Evolutionary conservation across 1,140 invertebrate species (phyloP), one percentile per base, ranked within the genome.

Genomic region (Calosoma granatense): DNA sequence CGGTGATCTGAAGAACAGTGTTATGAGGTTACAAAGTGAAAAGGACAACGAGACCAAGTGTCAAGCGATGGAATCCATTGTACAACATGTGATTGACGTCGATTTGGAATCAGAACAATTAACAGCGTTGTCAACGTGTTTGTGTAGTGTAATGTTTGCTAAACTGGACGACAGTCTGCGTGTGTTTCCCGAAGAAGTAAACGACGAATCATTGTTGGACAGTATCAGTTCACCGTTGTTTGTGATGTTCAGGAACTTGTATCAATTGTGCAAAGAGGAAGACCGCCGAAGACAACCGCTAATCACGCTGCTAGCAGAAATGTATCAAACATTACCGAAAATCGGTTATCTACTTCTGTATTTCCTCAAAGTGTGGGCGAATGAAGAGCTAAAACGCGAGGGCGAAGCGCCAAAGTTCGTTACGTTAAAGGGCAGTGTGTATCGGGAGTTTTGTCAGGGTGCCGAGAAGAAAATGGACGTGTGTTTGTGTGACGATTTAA

Each of bases 341-440:
- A 79, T 92, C 55, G 92, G 92, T 54, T 95, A 92, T 70, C 78
- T 90, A 60, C 74, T 97, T 47, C 73, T 97, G 19, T 96, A 92
- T 71, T 92, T 88, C 72, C 74, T 92, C 43, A 90, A 90, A 80
- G 84, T 88, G 55, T 84, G 87, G 72, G 74, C 76, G n/a, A 64
- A 72, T 64, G 76, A 78, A 61, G 78, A 80, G 61, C 74, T 76
- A 61, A 78, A 77, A 61, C 62, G 74, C 72, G 77, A 80, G 75
- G 70, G 78, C 71, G 75, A 82, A 76, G 73, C 78, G 75, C 62
- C 66, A 3, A 69, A 70, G 59, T 71, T 79, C 53, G 82, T 77
- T 66, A 88, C 90, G 68, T 87, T 88, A 54, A 93, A 93, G 75
- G 82, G 85, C 59, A 81, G 81, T 55, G 77, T 89, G 30, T 96